Base-by-base conservation (phyloP, 1,140 invertebrate species). In the Plodia interpunctella region DNA sequence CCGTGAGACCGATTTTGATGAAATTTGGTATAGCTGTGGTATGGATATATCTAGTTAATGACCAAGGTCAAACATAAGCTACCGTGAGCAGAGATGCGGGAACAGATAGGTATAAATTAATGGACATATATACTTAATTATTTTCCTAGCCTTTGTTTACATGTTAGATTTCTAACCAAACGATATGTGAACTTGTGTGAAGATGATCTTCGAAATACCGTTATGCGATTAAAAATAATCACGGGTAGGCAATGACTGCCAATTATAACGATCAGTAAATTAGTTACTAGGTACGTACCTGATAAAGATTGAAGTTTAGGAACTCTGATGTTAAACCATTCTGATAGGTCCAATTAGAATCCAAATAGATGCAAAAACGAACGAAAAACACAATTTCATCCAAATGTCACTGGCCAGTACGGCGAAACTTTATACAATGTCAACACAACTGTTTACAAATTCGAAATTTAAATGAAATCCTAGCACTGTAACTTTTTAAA, bases 321-420 rank as follows among this genome's bases (percentile, higher is more conserved):
- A 44, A 58, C 57, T 58, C n/a, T 13, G 30, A 51, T 53, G 20
- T 44, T 56, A 53, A 53, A 63, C 58, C 55, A 51, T 55, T 44
- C 56, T 59, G 58, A 51, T 62, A 59, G 52, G 57, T 61, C 63
- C 62, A 63, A 69, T 65, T 57, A 72, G 64, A 66, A 72, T 63
- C 67, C 70, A 61, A 69, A 65, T 65, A 44, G 66, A 65, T 68
- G 68, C 66, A 59, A 65, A 72, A 58, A 59, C 64, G 19, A 62
- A 60, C 49, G 60, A 65, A n/a, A 66, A 60, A 51, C 64, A 72
- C 64, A 62, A 49, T 66, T 25, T 17, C 55, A 57, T 58, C 60
- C 51, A 66, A 68, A 62, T 66, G 58, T 21, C n/a, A n/a, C 51
- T n/a, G 19, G 21, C 19, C 13, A 8, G 13, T 13, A 25, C 19